Base-by-base conservation (phyloP, 2,113 vertebrate species). In the Oplegnathus fasciatus region DNA sequence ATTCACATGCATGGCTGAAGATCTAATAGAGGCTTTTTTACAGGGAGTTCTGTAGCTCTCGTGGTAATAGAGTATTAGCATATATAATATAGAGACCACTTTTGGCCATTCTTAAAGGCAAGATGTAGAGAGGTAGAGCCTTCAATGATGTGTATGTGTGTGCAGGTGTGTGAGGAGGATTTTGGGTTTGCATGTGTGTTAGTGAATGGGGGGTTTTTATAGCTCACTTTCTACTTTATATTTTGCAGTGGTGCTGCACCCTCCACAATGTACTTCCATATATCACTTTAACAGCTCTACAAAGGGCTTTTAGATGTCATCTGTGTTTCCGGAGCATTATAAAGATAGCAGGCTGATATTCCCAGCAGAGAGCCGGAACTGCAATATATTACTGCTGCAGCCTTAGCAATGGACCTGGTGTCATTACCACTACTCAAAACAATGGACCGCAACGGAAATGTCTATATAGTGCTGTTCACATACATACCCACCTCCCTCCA, bases 381-480 rank as follows among this genome's bases (percentile, higher is more conserved):
- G 66, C 83, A 78, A 82, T 88, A 75, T 83, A 86, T 88, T 64
- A 75, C 82, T 30, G 34, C 82, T 81, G 75, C 83, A 73, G 78
- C 64, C 68, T 74, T 72, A 67, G 71, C 69, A 75, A 62, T 68
- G 61, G 57, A 75, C 87, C 79, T 13, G 32, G 48, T 77, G 84
- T 86, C 87, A 82, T 93, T 86, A 89, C 87, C 79, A 83, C 86
- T 17, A 70, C 82, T 90, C 87, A 85, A 81, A 89, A 88, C 74
- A 91, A 90, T 71, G 72, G 64, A 5, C 58, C 2, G 7, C 37
- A 61, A 1, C 34, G 9, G 75, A 80, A 50, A 65, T 76, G 81
- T 80, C n/a, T n/a, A n/a, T n/a, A n/a, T n/a, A n/a, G n/a, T n/a
- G n/a, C n/a, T n/a, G n/a, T n/a, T n/a, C n/a, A n/a, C n/a, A n/a